A percentile compares a stretch with the other conserved stretches of the same genome.
Evolutionary conservation across 2,797 vertebrate species (phyloP).

Genomic region (Numenius phaeopus): DNA sequence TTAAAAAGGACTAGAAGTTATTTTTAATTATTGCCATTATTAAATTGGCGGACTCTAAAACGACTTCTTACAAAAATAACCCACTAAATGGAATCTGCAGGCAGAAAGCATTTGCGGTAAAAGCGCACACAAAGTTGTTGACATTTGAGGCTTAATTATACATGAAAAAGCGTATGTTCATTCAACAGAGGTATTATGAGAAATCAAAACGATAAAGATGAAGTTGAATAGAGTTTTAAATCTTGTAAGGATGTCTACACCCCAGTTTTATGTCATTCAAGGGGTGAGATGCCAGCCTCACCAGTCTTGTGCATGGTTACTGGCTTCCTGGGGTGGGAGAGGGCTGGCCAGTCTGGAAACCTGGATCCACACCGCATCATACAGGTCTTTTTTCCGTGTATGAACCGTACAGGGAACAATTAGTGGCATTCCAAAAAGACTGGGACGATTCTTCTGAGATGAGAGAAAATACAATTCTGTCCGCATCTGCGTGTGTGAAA

Average conservation of each 20-base stretch:
- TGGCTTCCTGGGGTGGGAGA: conserved; percentile 96
- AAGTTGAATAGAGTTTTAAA: not conserved
- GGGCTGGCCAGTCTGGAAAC: conserved; percentile 97
- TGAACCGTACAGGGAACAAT: conserved; percentile 97
- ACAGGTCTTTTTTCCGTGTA: conserved; percentile 93
- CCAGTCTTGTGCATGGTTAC: conserved; percentile 99
- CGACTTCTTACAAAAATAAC: not conserved
- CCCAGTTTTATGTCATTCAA: not conserved
- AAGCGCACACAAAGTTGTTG: not conserved
- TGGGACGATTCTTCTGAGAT: conserved; percentile 97
- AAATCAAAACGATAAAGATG: not conserved
- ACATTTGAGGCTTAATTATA: not conserved
- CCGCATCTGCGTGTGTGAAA: conserved; percentile 86
- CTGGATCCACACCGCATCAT: conserved; percentile 97
- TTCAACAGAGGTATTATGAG: not conserved
- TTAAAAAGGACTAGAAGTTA: not conserved
- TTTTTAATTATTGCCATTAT: not conserved
- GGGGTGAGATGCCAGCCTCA: conserved; percentile 70
- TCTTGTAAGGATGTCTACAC: not conserved
- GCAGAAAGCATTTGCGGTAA: not conserved
- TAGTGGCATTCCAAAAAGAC: conserved; percentile 97
- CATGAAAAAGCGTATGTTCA: not conserved
- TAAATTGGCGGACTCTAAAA: not conserved
- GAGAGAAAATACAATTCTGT: conserved; percentile 97
- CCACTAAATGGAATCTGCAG: not conserved